Conservation (phyloP, 2,797 vertebrate genomes). For the Erpetoichthys calabaricus region DNA sequence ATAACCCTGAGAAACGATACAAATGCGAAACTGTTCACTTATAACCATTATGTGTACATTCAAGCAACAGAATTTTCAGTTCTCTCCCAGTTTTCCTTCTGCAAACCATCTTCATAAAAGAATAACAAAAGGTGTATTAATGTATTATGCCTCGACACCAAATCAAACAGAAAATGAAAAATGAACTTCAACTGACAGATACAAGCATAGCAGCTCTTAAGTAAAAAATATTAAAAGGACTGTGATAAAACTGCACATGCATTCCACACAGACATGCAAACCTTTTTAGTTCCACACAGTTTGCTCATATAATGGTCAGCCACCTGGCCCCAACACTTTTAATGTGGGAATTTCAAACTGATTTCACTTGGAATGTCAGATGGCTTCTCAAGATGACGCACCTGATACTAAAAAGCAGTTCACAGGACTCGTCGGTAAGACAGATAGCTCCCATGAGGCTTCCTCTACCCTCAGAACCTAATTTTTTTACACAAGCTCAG, state of each 20-base stretch:
- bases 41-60: background rate
- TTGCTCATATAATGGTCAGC: slow-evolving; percentile 49
- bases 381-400: slow-evolving; percentile 96
- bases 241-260: slow-evolving; percentile 49
- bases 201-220: slow-evolving; percentile 49
- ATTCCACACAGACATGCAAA: slow-evolving; percentile 69
- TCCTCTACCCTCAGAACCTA: slow-evolving; percentile 59
- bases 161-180: slow-evolving; percentile 20
- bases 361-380: slow-evolving; percentile 87
- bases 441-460: slow-evolving; percentile 66
- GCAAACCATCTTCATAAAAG: background rate
- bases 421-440: slow-evolving; percentile 70
- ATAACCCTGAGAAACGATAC: no score
- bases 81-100: background rate
- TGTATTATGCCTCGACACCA: slow-evolving; percentile 19
- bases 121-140: slow-evolving; percentile 26
- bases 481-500: slow-evolving; percentile 46
- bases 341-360: slow-evolving; percentile 85
- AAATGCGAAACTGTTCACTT: no score
- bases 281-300: slow-evolving; percentile 80
- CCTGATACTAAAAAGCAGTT: slow-evolving; percentile 93
- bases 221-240: slow-evolving; percentile 42
- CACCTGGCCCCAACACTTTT: slow-evolving; percentile 73
- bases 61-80: background rate
- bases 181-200: slow-evolving; percentile 25